Evolutionary conservation across 2,888 invertebrate genomes (phyloP).

Genomic region (Iphiclides podalirius): DNA sequence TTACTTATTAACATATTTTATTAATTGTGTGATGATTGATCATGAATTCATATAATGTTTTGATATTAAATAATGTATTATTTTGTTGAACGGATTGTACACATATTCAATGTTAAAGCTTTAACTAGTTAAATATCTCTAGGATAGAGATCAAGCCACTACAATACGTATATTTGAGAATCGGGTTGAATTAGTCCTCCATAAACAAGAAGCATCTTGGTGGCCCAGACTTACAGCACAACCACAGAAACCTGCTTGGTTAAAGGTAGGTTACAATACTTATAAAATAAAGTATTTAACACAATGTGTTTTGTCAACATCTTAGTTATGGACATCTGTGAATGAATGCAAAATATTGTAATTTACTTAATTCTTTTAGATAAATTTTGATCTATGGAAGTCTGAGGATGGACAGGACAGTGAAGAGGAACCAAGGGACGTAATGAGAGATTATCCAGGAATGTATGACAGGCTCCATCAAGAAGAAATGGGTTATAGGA

Average conservation of each 20-base stretch:
- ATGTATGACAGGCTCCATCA: conserved; percentile 86
- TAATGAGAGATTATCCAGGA: conserved; percentile 88
- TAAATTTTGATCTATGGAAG: conserved; percentile 95
- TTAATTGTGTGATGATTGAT: too few species aligned
- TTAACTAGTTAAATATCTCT: too few species aligned
- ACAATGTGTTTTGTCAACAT: too few species aligned
- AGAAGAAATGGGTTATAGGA: conserved; percentile 88
- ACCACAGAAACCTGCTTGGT: conserved; percentile 92
- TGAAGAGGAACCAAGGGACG: conserved; percentile 84
- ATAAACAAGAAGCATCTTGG: conserved; percentile 84
- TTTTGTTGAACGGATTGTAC: too few species aligned
- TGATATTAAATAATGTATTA: too few species aligned
- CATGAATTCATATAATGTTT: too few species aligned
- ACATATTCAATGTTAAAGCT: too few species aligned
- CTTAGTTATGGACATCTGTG: too few species aligned
- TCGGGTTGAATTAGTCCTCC: conserved; percentile 87
- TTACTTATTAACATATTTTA: too few species aligned
- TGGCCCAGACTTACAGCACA: conserved; percentile 92
- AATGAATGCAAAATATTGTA: too few species aligned
- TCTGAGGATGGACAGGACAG: conserved; percentile 87
- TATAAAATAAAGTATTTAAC: too few species aligned
- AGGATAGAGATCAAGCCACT: conserved; percentile 35
- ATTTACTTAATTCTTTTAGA: too few species aligned
- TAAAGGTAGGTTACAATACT: conserved; percentile 82
- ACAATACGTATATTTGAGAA: conserved; percentile 83